Percentiles rank a stretch among this genome's conserved stretches.
Evolutionary conservation across 2,888 invertebrate species (phyloP).

Genomic region (Acleris cristana): DNA sequence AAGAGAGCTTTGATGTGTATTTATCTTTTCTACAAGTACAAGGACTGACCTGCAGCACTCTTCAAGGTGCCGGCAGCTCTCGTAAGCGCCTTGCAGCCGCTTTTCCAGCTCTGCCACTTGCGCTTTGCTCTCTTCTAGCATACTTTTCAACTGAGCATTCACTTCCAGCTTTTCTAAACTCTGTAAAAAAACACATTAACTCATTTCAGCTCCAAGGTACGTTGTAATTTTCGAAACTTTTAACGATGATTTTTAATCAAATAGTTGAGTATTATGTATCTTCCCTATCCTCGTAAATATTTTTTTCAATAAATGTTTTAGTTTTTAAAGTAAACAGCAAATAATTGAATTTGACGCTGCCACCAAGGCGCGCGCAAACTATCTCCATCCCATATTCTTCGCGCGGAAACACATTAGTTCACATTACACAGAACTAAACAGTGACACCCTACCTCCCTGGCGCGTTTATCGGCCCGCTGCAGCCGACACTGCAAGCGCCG

Average conservation of each 20-base stretch:
- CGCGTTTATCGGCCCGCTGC: constrained; percentile 45
- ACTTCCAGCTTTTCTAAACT: constrained; percentile 51
- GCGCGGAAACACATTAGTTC: too few species aligned
- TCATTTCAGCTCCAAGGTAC: not conserved
- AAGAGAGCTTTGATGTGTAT: too few species aligned
- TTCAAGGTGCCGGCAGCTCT: constrained; percentile 48
- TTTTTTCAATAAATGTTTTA: too few species aligned
- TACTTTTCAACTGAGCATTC: constrained; percentile 49
- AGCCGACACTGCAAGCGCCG: constrained; percentile 51
- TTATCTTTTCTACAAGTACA: not conserved
- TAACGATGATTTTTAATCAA: too few species aligned
- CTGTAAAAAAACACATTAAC: constrained; percentile 39
- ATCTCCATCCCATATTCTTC: too few species aligned
- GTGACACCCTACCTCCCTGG: constrained; percentile 52
- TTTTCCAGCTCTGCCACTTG: constrained; percentile 47
- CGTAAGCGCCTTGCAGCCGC: constrained; percentile 48
- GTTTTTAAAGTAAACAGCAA: too few species aligned
- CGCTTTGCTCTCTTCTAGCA: constrained; percentile 48
- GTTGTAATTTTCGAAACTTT: too few species aligned
- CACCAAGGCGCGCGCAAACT: too few species aligned
- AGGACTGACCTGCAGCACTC: constrained; percentile 49
- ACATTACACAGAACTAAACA: too few species aligned
- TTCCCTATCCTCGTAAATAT: too few species aligned
- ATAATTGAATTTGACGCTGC: too few species aligned
- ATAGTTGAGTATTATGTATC: too few species aligned